A percentile compares a stretch with the other conserved stretches of the same genome.
These are phyloP conservation scores for Eustalomyia histrio DNA, from an alignment of 2,888 invertebrate genomes.

Conservation along the genomic window DNA sequence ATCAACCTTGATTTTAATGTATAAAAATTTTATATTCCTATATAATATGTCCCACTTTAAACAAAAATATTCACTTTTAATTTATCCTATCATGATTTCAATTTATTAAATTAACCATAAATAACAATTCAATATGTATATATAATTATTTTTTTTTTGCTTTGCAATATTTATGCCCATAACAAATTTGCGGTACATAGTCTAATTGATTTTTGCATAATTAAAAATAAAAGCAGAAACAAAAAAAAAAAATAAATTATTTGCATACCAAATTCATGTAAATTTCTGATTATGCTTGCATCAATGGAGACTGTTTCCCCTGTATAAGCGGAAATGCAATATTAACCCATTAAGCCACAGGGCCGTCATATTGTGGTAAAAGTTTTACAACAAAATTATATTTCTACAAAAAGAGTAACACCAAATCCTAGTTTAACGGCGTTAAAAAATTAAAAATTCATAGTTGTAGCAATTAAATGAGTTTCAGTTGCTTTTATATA, in stretches of 20 bases:
- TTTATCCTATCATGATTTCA: constrained; percentile 16
- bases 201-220: constrained; percentile 49
- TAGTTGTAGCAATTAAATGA: too few relatives aligned
- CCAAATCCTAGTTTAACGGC: too few relatives aligned
- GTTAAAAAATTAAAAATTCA: too few relatives aligned
- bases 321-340: neutral
- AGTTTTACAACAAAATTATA: too few relatives aligned
- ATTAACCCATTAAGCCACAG: neutral
- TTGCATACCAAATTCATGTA: neutral
- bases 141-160: constrained; percentile 36
- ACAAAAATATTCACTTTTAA: neutral
- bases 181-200: constrained; percentile 23
- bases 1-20: too few relatives aligned
- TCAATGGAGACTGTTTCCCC: neutral
- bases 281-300: neutral
- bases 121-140: constrained; percentile 5
- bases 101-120: constrained; percentile 43
- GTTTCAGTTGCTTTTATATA: too few relatives aligned
- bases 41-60: too few relatives aligned
- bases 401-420: too few relatives aligned
- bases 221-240: constrained; percentile 25
- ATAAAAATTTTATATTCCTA: too few relatives aligned
- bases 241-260: constrained; percentile 8
- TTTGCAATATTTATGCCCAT: neutral
- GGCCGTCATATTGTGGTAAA: neutral